Percentiles rank a stretch among this genome's conserved stretches.
These are phyloP conservation scores for Altica lythri DNA, from an alignment of 2,888 invertebrate species.

Conservation along the genomic window DNA sequence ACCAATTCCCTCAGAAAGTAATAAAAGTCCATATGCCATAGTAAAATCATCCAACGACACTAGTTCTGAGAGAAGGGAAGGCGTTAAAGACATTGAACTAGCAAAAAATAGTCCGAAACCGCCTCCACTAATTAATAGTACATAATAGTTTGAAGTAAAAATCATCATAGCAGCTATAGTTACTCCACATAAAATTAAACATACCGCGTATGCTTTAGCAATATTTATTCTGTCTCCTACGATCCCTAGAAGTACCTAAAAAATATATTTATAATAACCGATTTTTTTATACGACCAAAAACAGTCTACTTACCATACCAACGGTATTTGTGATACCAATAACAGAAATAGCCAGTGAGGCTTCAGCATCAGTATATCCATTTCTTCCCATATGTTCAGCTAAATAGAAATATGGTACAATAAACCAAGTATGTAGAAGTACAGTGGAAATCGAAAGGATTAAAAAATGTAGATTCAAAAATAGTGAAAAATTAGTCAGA, in stretches of 20 bases:
- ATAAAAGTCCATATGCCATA: constrained; percentile 86
- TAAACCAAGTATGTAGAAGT: constrained; percentile 89
- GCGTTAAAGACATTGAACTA: constrained; percentile 89
- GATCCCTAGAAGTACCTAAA: constrained; percentile 80
- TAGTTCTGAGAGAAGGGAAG: constrained; percentile 84
- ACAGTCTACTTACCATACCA: constrained; percentile 84
- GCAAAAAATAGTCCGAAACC: constrained; percentile 90
- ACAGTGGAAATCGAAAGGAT: constrained; percentile 84
- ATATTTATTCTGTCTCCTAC: constrained; percentile 87
- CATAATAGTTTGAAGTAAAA: constrained; percentile 52
- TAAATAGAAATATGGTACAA: constrained; percentile 93
- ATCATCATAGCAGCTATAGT: constrained; percentile 65
- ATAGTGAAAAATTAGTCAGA: constrained; percentile 79
- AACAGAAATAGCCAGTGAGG: constrained; percentile 79
- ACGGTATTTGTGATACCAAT: constrained; percentile 90
- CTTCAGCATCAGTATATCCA: constrained; percentile 72
- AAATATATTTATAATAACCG: constrained; percentile 12
- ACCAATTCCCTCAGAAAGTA: constrained; percentile 90
- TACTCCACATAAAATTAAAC: constrained; percentile 71
- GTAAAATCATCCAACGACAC: constrained; percentile 91
- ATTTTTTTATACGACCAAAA: too few species aligned
- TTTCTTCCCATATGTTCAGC: constrained; percentile 77
- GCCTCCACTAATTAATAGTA: constrained; percentile 57
- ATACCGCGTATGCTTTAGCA: constrained; percentile 79
- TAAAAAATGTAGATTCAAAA: constrained; percentile 76